phyloP scores from a whole-genome alignment of 2,797 vertebrate species.

The Enteromius viviparus region DNA sequence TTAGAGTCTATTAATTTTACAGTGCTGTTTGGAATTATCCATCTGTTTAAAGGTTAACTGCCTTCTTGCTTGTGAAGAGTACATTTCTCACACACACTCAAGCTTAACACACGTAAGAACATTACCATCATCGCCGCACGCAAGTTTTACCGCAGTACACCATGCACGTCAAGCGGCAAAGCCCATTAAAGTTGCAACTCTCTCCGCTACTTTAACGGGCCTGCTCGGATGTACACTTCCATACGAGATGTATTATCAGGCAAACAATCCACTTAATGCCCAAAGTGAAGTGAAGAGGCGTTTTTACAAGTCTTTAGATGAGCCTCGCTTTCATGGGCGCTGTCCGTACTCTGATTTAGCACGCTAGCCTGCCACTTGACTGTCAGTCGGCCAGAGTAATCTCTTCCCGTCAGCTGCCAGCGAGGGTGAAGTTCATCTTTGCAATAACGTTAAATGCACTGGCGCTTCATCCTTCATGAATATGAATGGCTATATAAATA shows the following conservation, averaged over 20 bases:
- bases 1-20: slow-evolving; percentile 85
- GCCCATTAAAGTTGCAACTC: slow-evolving; percentile 63
- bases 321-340: slow-evolving; percentile 70
- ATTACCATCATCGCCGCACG: slow-evolving; percentile 28
- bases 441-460: slow-evolving; percentile 82
- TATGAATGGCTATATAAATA: slow-evolving; percentile 83
- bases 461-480: slow-evolving; percentile 79
- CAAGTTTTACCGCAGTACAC: slow-evolving; percentile 63
- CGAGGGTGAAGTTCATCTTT: slow-evolving; percentile 72
- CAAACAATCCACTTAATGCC: slow-evolving; percentile 77
- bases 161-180: slow-evolving; percentile 38
- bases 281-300: slow-evolving; percentile 74
- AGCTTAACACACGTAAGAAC: slow-evolving; percentile 35
- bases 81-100: slow-evolving; percentile 76
- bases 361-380: slow-evolving; percentile 74
- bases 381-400: slow-evolving; percentile 80
- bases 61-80: slow-evolving; percentile 81
- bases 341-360: slow-evolving; percentile 76
- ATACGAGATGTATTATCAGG: slow-evolving; percentile 73
- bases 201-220: slow-evolving; percentile 47
- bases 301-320: slow-evolving; percentile 75
- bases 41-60: slow-evolving; percentile 92
- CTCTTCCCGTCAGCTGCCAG: slow-evolving; percentile 79
- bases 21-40: slow-evolving; percentile 84
- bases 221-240: slow-evolving; percentile 56